Conservation (phyloP, 2,797 vertebrate species). For the Periophthalmus magnuspinnatus region DNA sequence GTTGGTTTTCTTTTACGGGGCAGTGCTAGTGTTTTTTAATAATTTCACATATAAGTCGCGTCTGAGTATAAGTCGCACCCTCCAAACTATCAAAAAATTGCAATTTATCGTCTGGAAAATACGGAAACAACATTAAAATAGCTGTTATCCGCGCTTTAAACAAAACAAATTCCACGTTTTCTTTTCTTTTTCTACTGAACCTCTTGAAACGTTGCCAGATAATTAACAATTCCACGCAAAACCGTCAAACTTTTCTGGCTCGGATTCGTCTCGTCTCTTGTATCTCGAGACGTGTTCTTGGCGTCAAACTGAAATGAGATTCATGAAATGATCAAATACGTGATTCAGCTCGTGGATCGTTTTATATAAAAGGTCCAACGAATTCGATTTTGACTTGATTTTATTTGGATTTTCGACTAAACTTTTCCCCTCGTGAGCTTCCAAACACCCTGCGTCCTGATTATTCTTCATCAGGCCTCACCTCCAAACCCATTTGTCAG, state of each 20-base stretch:
- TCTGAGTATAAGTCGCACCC: too few species aligned
- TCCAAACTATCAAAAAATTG: too few species aligned
- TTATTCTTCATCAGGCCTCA: slow-evolving; percentile 31
- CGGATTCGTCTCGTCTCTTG: neutral
- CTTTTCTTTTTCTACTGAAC: neutral
- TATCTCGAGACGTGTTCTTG: neutral
- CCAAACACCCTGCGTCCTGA: slow-evolving; percentile 43
- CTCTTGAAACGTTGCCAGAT: neutral
- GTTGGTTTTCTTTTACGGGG: too few species aligned
- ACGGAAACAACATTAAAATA: too few species aligned
- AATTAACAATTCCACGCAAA: neutral
- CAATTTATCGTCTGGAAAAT: too few species aligned
- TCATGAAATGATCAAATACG: too few species aligned
- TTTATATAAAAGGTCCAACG: too few species aligned
- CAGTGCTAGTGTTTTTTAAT: too few species aligned
- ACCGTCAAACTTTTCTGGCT: neutral
- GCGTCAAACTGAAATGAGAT: neutral
- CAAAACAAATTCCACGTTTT: too few species aligned
- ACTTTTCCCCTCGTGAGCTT: neutral
- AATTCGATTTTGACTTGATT: neutral
- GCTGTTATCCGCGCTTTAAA: too few species aligned
- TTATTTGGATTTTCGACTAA: neutral
- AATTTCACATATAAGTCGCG: too few species aligned
- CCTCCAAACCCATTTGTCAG: neutral
- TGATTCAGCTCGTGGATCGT: too few species aligned